Conservation (phyloP, 1,140 invertebrate species). For the Chelonus insularis region DNA sequence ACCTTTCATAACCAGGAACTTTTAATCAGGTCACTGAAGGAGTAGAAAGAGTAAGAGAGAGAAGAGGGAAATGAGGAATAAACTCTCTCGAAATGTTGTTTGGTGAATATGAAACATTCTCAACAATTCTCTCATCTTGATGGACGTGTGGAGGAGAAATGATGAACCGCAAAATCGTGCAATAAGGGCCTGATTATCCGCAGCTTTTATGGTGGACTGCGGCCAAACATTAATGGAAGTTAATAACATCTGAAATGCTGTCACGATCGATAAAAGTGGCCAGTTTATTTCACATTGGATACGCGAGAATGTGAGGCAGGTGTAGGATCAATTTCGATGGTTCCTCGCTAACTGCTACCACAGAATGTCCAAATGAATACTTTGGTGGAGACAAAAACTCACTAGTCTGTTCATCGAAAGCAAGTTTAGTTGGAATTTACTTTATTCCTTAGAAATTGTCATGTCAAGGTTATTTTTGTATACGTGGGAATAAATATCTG, state of each 20-base stretch:
- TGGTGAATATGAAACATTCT: not conserved
- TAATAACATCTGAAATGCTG: slow-evolving; percentile 18
- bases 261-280: slow-evolving; percentile 28
- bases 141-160: not conserved
- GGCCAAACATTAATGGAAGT: slow-evolving; percentile 21
- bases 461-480: too few species aligned
- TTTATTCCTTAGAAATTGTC: too few species aligned
- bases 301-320: not conserved
- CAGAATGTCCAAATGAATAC: too few species aligned
- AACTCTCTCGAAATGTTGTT: slow-evolving; percentile 1
- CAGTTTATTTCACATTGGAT: slow-evolving; percentile 6
- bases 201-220: slow-evolving; percentile 24
- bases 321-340: slow-evolving; percentile 1
- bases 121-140: not conserved
- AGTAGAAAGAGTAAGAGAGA: not conserved
- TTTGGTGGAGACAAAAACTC: too few species aligned
- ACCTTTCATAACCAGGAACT: not conserved
- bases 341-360: too few species aligned
- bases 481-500: too few species aligned
- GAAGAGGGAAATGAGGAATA: not conserved
- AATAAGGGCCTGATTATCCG: slow-evolving; percentile 26
- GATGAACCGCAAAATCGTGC: slow-evolving; percentile 10
- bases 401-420: too few species aligned
- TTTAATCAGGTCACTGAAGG: slow-evolving; percentile 9
- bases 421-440: too few species aligned